Percentiles rank a stretch among this genome's conserved stretches.
Evolutionary conservation across 1,140 invertebrate species (phyloP).

Genomic region (Drosophila varians): DNA sequence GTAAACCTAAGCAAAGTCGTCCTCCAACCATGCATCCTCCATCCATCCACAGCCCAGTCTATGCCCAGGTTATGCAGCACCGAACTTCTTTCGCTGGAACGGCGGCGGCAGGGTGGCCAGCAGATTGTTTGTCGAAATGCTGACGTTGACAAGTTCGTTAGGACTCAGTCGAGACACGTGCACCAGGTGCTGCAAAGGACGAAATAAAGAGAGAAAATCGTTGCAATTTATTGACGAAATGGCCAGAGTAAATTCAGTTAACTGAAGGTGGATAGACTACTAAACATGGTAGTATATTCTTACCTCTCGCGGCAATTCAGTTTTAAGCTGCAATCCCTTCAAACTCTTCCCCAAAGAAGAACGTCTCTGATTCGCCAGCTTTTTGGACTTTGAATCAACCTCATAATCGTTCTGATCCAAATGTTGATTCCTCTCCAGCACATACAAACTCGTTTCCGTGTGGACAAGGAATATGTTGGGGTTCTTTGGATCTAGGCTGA

Average conservation of each 20-base stretch:
- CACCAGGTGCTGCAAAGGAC: conserved; percentile 87
- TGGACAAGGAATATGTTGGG: conserved; percentile 87
- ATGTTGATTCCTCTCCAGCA: conserved; percentile 83
- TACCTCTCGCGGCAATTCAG: conserved; percentile 24
- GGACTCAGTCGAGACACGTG: conserved; percentile 85
- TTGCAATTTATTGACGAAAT: conserved; percentile 1
- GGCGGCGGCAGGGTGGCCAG: conserved; percentile 86
- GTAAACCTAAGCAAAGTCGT: conserved; percentile 7
- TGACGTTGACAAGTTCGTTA: conserved; percentile 88
- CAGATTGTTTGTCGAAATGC: conserved; percentile 87
- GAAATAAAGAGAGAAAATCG: conserved; percentile 6
- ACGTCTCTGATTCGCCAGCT: neutral
- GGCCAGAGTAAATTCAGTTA: neutral
- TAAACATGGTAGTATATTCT: neutral
- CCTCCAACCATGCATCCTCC: conserved; percentile 4
- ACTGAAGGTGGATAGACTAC: neutral
- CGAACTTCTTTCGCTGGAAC: conserved; percentile 87
- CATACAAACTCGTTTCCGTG: conserved; percentile 86
- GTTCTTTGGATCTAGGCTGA: conserved; percentile 86
- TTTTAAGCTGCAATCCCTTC: conserved; percentile 7
- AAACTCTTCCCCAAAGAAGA: neutral
- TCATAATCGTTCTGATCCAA: neutral
- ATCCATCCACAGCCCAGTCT: too few relatives aligned
- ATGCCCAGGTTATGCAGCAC: conserved; percentile 75
- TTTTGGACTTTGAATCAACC: conserved; percentile 22